These are phyloP conservation scores for Pterobdella sp. DNA, from an alignment of 2,888 invertebrate genomes.

Conservation along the genomic window DNA sequence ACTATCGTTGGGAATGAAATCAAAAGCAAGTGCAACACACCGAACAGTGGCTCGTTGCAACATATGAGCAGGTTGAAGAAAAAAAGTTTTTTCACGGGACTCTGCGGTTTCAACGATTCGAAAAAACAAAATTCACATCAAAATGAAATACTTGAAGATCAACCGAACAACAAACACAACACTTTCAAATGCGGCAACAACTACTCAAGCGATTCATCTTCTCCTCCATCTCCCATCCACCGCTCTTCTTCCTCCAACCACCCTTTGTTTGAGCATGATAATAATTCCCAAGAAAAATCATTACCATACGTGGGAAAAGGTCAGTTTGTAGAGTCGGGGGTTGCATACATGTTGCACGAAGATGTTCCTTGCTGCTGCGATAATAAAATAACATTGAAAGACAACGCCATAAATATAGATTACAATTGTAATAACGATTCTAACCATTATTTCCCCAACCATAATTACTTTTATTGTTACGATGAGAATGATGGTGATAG, in stretches of 20 bases:
- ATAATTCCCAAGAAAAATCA: neutral
- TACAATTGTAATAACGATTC: neutral
- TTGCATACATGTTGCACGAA: neutral
- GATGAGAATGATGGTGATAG: neutral
- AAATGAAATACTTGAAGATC: conserved; percentile 20
- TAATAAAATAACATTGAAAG: neutral
- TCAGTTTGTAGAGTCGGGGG: neutral
- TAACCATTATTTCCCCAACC: neutral
- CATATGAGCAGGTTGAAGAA: conserved; percentile 2
- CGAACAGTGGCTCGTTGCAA: neutral
- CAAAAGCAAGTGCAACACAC: neutral
- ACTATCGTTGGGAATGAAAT: too few relatives aligned
- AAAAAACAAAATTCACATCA: conserved; percentile 27
- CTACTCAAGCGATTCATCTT: conserved; percentile 30
- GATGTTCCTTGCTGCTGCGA: neutral
- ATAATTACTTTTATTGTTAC: conserved; percentile 5
- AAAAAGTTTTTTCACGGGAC: conserved; percentile 16
- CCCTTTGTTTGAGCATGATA: conserved; percentile 2
- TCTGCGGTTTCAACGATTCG: conserved; percentile 23
- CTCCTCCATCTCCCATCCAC: conserved; percentile 30
- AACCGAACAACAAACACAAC: neutral
- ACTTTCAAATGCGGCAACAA: neutral
- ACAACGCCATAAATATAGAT: conserved; percentile 1
- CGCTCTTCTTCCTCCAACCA: conserved; percentile 1
- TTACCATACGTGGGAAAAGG: neutral